Percentiles rank a stretch among this genome's conserved stretches.
Conservation (phyloP, 2,113 vertebrate species). For the Grammomys surdaster region DNA sequence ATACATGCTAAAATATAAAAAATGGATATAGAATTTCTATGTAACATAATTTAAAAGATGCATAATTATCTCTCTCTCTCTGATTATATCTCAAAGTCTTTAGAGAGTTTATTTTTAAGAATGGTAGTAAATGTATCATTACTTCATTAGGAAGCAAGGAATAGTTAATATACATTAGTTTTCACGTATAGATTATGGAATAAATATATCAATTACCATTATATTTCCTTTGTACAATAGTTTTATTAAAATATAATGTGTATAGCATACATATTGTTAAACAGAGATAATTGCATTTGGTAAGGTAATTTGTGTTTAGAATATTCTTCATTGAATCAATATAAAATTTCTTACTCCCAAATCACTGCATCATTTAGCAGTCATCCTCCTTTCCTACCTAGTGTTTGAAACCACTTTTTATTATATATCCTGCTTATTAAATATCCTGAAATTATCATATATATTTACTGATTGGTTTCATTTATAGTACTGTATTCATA, state of each 20-base stretch:
- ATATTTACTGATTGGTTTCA: background rate
- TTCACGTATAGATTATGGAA: background rate
- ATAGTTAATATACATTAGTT: background rate
- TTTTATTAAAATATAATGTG: background rate
- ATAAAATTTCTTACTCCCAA: background rate
- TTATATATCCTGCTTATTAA: background rate
- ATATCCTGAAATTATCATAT: background rate
- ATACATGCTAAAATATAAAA: background rate
- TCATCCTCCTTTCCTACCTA: background rate
- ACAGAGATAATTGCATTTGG: background rate
- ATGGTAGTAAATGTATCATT: background rate
- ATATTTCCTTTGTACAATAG: background rate
- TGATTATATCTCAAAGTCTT: background rate
- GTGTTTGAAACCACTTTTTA: background rate
- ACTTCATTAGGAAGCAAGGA: background rate
- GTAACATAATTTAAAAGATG: background rate
- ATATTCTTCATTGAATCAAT: background rate
- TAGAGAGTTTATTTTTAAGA: background rate
- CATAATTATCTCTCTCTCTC: background rate
- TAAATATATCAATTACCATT: background rate
- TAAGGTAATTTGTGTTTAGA: background rate
- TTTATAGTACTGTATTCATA: background rate
- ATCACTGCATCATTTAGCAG: background rate
- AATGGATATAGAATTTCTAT: background rate
- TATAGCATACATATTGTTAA: background rate